A percentile compares a stretch with the other conserved stretches of the same genome.
Conservation (phyloP, 2,888 invertebrate species). For the Chorisops tibialis region DNA sequence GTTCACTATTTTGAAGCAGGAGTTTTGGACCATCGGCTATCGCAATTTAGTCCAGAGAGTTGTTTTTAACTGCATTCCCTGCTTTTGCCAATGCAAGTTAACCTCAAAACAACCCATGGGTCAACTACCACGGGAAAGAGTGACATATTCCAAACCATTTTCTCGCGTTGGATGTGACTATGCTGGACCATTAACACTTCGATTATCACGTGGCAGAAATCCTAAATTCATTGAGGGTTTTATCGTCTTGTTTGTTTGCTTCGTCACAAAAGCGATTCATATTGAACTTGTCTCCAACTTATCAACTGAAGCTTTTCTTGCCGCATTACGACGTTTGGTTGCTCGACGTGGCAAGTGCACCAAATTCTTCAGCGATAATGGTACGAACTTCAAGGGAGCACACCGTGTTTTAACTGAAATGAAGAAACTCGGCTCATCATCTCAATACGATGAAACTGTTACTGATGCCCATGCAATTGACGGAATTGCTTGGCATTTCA, state of each 20-base stretch:
- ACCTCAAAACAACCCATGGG: slow-evolving; percentile 34
- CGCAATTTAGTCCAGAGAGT: neutral
- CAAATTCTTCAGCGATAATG: too few species aligned
- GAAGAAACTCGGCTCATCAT: neutral
- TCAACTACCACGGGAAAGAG: slow-evolving; percentile 33
- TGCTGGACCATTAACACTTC: too few species aligned
- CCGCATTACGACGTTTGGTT: slow-evolving; percentile 35
- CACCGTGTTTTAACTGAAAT: slow-evolving; percentile 27
- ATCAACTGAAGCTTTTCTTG: slow-evolving; percentile 27
- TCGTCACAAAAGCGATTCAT: slow-evolving; percentile 24
- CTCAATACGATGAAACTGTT: slow-evolving; percentile 28
- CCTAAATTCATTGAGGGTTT: slow-evolving; percentile 34
- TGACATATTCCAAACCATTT: slow-evolving; percentile 25
- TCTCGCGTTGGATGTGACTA: slow-evolving; percentile 20
- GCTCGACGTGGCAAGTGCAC: slow-evolving; percentile 38
- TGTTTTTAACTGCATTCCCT: neutral
- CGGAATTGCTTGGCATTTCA: slow-evolving; percentile 36
- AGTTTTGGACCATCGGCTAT: neutral
- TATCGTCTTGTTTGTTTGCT: slow-evolving; percentile 36
- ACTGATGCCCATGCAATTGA: slow-evolving; percentile 36
- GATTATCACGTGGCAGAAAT: slow-evolving; percentile 24
- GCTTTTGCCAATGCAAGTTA: neutral
- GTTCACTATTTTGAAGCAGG: neutral
- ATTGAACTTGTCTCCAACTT: slow-evolving; percentile 14
- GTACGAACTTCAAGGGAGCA: slow-evolving; percentile 39